Percentiles rank a stretch among this genome's conserved stretches.
These are phyloP conservation scores for Andrena trimmerana DNA, from an alignment of 2,888 invertebrate species.

Conservation along the genomic window DNA sequence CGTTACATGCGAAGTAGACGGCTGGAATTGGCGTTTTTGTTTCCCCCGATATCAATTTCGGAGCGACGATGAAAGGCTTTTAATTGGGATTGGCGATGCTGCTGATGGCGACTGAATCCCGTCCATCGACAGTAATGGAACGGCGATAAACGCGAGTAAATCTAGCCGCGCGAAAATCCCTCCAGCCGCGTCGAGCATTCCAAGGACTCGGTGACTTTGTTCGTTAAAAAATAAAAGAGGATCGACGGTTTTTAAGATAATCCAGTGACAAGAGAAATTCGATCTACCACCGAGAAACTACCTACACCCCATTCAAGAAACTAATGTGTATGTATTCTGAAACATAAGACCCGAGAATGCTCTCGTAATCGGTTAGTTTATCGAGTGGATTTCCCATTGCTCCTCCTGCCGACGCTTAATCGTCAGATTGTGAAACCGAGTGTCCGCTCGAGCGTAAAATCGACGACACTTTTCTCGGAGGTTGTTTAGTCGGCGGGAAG, in stretches of 20 bases:
- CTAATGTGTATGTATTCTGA: background rate
- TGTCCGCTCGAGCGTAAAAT: background rate
- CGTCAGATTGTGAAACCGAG: background rate
- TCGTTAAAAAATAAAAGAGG: background rate
- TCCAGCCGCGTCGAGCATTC: slow-evolving; percentile 12
- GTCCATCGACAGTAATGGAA: slow-evolving; percentile 72
- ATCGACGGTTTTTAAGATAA: background rate
- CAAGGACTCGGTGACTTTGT: slow-evolving; percentile 24
- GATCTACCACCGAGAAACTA: no score
- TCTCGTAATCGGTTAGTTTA: background rate
- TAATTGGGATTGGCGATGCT: slow-evolving; percentile 76
- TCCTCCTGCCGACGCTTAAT: background rate
- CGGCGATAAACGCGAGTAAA: slow-evolving; percentile 70
- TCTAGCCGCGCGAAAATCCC: slow-evolving; percentile 49
- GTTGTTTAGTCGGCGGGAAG: background rate
- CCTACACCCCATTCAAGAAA: background rate
- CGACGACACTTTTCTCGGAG: background rate
- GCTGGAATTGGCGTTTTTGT: slow-evolving; percentile 84
- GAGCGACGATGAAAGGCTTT: slow-evolving; percentile 78
- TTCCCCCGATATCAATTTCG: slow-evolving; percentile 82
- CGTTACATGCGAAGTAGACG: slow-evolving; percentile 75
- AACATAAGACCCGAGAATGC: background rate
- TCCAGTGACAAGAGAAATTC: background rate
- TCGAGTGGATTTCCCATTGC: background rate
- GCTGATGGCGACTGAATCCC: slow-evolving; percentile 68